Evolutionary conservation across 2,797 vertebrate species (phyloP).

Genomic region (Gallirallus australis): DNA sequence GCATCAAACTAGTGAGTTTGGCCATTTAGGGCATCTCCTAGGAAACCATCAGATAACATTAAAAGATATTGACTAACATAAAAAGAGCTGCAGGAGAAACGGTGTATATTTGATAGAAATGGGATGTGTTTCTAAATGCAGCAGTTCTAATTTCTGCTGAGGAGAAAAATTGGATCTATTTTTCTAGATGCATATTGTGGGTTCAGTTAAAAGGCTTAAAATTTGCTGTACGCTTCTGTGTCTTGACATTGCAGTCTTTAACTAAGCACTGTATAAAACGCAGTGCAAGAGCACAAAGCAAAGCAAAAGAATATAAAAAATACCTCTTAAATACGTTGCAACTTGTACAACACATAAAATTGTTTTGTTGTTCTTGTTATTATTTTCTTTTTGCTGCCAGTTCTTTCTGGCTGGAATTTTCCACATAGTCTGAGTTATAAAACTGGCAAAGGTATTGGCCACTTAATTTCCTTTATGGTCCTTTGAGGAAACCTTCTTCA

Average conservation of each 20-base stretch:
- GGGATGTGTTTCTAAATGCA: slow-evolving; percentile 57
- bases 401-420: slow-evolving; percentile 27
- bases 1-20: slow-evolving; percentile 71
- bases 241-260: slow-evolving; percentile 10
- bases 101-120: slow-evolving; percentile 63
- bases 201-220: slow-evolving; percentile 15
- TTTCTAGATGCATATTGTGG: not conserved
- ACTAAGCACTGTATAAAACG: not conserved
- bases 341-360: not conserved
- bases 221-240: not conserved
- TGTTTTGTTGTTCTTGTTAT: not conserved
- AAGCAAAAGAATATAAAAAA: not conserved
- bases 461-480: slow-evolving; percentile 20
- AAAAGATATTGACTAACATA: slow-evolving; percentile 79
- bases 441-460: not conserved
- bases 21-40: slow-evolving; percentile 82
- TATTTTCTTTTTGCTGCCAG: not conserved
- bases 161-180: not conserved
- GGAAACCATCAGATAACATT: slow-evolving; percentile 83
- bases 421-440: not conserved
- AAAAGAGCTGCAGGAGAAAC: slow-evolving; percentile 75
- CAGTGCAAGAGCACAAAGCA: not conserved
- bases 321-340: not conserved
- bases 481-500: not conserved
- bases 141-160: slow-evolving; percentile 47